These are phyloP conservation scores for Cinclus cinclus DNA, from an alignment of 2,113 vertebrate species.

Conservation along the genomic window DNA sequence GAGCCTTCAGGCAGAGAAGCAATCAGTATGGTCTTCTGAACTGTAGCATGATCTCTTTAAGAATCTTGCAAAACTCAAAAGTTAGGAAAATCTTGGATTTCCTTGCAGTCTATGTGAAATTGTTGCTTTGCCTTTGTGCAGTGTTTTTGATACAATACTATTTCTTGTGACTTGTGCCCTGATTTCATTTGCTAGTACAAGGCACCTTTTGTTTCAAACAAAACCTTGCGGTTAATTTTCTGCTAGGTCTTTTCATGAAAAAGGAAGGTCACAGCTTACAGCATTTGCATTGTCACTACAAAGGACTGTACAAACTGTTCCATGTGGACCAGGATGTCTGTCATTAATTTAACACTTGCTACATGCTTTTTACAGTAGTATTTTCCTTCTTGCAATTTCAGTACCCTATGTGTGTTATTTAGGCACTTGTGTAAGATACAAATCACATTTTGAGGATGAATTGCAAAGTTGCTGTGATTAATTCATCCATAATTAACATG, in stretches of 20 bases:
- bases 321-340: conserved; percentile 33
- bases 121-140: conserved; percentile 40
- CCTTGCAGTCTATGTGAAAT: neutral
- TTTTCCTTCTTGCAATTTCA: neutral
- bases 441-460: neutral
- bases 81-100: conserved; percentile 55
- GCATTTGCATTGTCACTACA: conserved; percentile 62
- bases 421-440: neutral
- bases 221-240: conserved; percentile 68
- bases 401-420: neutral
- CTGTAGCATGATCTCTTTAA: neutral
- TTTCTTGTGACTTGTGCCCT: conserved; percentile 53
- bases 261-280: conserved; percentile 62
- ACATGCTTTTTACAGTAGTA: neutral
- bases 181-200: conserved; percentile 67
- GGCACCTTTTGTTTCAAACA: conserved; percentile 68
- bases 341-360: conserved; percentile 19
- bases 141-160: conserved; percentile 57
- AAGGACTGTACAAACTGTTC: conserved; percentile 67
- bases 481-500: neutral
- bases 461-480: neutral
- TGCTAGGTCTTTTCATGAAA: conserved; percentile 60
- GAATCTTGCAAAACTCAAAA: conserved; percentile 12
- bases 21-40: neutral
- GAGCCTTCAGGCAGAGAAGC: neutral